phyloP scores from a whole-genome alignment of 2,888 invertebrate genomes.

The Eutolmus rufibarbis region DNA sequence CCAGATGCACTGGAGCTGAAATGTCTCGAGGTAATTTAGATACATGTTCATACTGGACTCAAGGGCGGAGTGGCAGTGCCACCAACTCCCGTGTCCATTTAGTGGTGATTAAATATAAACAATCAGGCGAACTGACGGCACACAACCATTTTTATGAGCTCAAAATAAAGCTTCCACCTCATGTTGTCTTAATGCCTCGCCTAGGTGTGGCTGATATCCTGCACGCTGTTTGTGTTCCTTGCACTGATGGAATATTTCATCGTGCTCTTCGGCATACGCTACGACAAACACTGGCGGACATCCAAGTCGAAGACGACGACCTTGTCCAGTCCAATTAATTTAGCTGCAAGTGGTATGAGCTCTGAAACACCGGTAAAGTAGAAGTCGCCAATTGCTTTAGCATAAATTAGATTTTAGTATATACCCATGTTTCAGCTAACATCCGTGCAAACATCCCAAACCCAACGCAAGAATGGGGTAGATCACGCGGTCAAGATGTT shows the following conservation, averaged over 20 bases:
- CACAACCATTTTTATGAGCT: not conserved
- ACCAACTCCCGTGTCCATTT: conserved; percentile 5
- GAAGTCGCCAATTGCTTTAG: not conserved
- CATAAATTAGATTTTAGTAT: not conserved
- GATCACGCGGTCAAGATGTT: conserved; percentile 51
- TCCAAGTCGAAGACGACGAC: conserved; percentile 49
- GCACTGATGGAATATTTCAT: conserved; percentile 71
- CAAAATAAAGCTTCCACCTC: not conserved
- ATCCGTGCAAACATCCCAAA: conserved; percentile 44
- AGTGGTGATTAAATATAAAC: conserved; percentile 41
- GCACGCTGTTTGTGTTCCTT: conserved; percentile 71
- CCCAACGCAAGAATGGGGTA: conserved; percentile 52
- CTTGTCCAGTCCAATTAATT: conserved; percentile 54
- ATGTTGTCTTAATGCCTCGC: conserved; percentile 39
- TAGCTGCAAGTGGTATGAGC: conserved; percentile 51
- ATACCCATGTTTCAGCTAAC: conserved; percentile 42
- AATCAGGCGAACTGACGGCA: not conserved
- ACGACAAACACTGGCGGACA: conserved; percentile 70
- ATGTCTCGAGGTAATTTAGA: conserved; percentile 65
- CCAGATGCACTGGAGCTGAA: conserved; percentile 71
- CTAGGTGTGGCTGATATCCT: conserved; percentile 70
- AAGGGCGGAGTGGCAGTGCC: not conserved
- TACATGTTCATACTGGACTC: not conserved
- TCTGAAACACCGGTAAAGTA: conserved; percentile 51
- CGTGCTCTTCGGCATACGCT: conserved; percentile 71